Evolutionary conservation across 2,888 invertebrate species (phyloP).

Genomic region (Thymelicus sylvestris): DNA sequence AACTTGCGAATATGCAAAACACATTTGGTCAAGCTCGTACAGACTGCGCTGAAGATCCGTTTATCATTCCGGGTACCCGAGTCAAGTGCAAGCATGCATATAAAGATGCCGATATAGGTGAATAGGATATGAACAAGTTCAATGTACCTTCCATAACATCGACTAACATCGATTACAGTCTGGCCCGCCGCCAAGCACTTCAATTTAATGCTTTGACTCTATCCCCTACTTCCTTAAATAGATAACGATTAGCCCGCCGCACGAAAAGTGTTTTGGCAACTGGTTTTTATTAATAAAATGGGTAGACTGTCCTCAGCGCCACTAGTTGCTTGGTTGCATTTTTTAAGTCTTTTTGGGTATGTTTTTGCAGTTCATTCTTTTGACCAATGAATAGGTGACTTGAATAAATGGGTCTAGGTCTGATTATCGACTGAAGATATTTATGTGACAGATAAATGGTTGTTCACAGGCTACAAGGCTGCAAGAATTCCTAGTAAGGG

Average conservation of each 20-base stretch:
- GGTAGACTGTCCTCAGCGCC: not conserved
- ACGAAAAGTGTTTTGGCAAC: constrained; percentile 21
- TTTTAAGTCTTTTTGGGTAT: not conserved
- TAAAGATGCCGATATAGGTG: constrained; percentile 50
- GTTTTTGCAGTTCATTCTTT: too few species aligned
- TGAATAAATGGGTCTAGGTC: too few species aligned
- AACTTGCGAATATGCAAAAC: not conserved
- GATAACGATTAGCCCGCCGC: constrained; percentile 54
- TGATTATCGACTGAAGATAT: too few species aligned
- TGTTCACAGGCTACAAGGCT: too few species aligned
- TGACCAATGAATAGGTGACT: too few species aligned
- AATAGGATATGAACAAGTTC: constrained; percentile 61
- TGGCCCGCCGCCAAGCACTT: constrained; percentile 77
- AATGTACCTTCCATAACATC: constrained; percentile 68
- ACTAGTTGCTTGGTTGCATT: constrained; percentile 15
- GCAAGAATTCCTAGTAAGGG: too few species aligned
- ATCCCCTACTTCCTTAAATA: constrained; percentile 76
- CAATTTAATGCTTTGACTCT: constrained; percentile 68
- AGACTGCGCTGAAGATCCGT: not conserved
- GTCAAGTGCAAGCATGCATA: constrained; percentile 49
- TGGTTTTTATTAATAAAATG: constrained; percentile 13
- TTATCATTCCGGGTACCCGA: constrained; percentile 37
- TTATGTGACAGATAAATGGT: too few species aligned
- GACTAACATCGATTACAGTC: constrained; percentile 57
- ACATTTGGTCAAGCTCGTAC: not conserved